Base-by-base conservation (phyloP, 1,140 invertebrate species). In the Bombus pyrosoma region DNA sequence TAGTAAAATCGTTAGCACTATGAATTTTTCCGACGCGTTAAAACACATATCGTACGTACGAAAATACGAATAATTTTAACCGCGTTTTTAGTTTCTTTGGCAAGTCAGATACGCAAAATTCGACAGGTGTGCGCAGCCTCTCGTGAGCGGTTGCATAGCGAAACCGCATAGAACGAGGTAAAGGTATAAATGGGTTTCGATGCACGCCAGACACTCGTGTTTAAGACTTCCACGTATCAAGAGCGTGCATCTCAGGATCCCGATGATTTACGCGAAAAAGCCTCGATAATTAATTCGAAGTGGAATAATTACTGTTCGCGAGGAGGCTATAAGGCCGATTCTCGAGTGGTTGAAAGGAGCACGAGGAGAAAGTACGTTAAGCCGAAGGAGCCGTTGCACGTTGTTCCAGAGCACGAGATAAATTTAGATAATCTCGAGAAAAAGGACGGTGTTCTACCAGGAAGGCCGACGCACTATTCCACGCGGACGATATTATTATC, bases 341-440 rank as follows among this genome's bases (percentile, higher is more conserved):
- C 32, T 13, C 83, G 76, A 72, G 68, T 59, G 68, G 76, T 59
- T 74, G 78, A 62, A 80, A 73, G 79, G 43, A 34, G 39, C 62
- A 62, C 73, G 78, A 53, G 39, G 41, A 75, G 86, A 83, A 71
- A 84, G 84, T 59, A 39, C 43, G 64, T 37, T 34, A 62, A 68
- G 13, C 22, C 80, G 79, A 87, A 34, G 59, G 47, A 68, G 57
- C 64, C 81, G 39, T 66, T 57, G 80, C 53, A 62, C 77, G 89
- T 87, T 90, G 71, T 82, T 90, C 28, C 82, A 82, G 81, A 28
- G 68, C 62, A 2, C 41, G 76, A 32, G 89, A 90, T 90, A 90
- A 90, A 90, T 90, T 90, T 90, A 90, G 89, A 90, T 77, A 72
- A 90, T 88, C 89, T 78, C 28, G 72, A 62, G 79, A 89, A 83